phyloP scores from a whole-genome alignment of 2,888 invertebrate species.

The Cremastinae sp. region DNA sequence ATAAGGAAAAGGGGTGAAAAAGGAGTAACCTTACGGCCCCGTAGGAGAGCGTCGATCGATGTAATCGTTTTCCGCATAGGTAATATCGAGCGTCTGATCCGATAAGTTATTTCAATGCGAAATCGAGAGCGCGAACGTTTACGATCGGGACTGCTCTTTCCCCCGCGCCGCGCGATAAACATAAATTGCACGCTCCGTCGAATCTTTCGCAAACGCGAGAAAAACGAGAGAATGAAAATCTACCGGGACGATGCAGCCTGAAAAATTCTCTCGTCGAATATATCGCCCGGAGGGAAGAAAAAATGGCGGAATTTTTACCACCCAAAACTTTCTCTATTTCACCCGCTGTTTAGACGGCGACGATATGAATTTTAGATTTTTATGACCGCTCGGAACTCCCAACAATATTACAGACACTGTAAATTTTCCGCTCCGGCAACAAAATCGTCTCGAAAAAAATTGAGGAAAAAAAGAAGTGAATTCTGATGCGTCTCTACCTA shows the following conservation, averaged over 20 bases:
- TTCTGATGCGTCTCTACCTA: too few species aligned
- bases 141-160: constrained; percentile 12
- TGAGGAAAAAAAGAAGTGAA: neutral
- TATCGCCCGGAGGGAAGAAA: constrained; percentile 18
- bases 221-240: constrained; percentile 5
- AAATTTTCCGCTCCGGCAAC: neutral
- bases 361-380: constrained; percentile 46
- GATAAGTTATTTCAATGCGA: constrained; percentile 67
- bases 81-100: constrained; percentile 67
- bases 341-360: constrained; percentile 26
- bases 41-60: constrained; percentile 62
- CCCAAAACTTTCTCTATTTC: constrained; percentile 9
- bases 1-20: too few species aligned
- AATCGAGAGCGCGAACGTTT: constrained; percentile 62
- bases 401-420: neutral
- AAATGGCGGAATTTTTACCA: too few species aligned
- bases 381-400: neutral
- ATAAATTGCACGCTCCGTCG: constrained; percentile 65
- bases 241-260: neutral
- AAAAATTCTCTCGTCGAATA: constrained; percentile 16
- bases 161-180: constrained; percentile 59
- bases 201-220: constrained; percentile 41
- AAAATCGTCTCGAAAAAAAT: neutral
- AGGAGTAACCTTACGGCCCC: constrained; percentile 4
- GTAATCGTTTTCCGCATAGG: constrained; percentile 66